These are phyloP conservation scores for Lasioglossum villosulum DNA, from an alignment of 2,888 invertebrate species.

Conservation along the genomic window DNA sequence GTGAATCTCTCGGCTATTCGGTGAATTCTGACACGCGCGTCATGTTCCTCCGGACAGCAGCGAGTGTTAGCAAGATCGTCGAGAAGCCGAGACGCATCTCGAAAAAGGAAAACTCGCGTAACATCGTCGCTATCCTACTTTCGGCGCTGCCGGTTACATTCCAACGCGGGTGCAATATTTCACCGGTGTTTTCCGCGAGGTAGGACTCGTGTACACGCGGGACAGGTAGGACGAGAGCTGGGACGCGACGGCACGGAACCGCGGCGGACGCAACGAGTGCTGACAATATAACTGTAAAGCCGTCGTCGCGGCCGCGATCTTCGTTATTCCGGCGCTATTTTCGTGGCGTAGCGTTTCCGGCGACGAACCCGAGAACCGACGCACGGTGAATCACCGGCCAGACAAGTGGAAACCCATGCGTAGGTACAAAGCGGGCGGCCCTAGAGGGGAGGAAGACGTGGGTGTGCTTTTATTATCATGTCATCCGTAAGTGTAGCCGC, in stretches of 20 bases:
- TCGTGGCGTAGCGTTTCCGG: constrained; percentile 56
- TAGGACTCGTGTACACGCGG: background rate
- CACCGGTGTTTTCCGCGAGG: constrained; percentile 2
- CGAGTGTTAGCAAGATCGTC: background rate
- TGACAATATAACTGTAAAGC: constrained; percentile 69
- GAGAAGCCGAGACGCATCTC: background rate
- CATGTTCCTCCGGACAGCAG: background rate
- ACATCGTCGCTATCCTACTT: background rate
- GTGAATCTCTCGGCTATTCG: background rate
- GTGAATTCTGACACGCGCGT: background rate
- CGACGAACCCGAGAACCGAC: constrained; percentile 17
- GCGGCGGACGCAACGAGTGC: constrained; percentile 51
- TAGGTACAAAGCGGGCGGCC: constrained; percentile 23
- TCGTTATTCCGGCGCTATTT: constrained; percentile 70
- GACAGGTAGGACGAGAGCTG: constrained; percentile 22
- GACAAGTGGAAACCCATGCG: constrained; percentile 55
- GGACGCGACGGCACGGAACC: constrained; percentile 23
- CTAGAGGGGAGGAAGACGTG: constrained; percentile 18
- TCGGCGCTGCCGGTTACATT: background rate
- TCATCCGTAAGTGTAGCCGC: constrained; percentile 51
- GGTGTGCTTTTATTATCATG: constrained; percentile 60
- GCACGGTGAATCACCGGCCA: constrained; percentile 52
- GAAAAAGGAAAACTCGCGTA: background rate
- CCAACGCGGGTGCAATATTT: constrained; percentile 17
- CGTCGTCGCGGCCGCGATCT: constrained; percentile 60